Conservation (phyloP, 2,888 invertebrate genomes). For the Sinotaia quadrata region DNA sequence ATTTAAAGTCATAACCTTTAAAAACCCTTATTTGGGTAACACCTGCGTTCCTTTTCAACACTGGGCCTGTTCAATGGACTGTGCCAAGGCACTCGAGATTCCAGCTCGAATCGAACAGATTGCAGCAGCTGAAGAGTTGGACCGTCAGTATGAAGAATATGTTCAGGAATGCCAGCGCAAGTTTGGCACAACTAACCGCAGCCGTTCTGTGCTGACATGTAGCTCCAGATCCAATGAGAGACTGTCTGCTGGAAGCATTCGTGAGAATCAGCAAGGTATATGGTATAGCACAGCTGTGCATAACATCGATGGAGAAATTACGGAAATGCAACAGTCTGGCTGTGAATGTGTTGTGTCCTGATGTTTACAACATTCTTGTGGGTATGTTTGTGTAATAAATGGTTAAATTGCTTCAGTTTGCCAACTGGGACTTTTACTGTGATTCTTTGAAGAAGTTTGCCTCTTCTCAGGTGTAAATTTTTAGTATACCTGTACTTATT, state of each 20-base stretch:
- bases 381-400: not conserved
- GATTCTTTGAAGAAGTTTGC: too few species aligned
- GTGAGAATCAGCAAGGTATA: too few species aligned
- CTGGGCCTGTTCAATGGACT: constrained; percentile 73
- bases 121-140: constrained; percentile 67
- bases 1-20: constrained; percentile 74
- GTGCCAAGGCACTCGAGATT: constrained; percentile 73
- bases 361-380: not conserved
- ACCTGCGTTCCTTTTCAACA: constrained; percentile 75
- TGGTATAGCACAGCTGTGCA: too few species aligned
- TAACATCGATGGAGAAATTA: too few species aligned
- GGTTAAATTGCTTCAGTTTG: too few species aligned
- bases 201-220: constrained; percentile 35
- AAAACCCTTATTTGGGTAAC: constrained; percentile 74
- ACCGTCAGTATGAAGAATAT: constrained; percentile 67
- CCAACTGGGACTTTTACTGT: too few species aligned
- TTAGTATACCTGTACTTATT: too few species aligned
- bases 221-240: constrained; percentile 26
- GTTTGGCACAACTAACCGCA: constrained; percentile 41
- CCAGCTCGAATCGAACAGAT: constrained; percentile 72
- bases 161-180: constrained; percentile 55
- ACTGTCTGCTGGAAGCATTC: too few species aligned
- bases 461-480: too few species aligned
- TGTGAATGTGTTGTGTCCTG: constrained; percentile 19
- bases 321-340: too few species aligned